These are phyloP conservation scores for Camponotus fellah DNA, from an alignment of 2,888 invertebrate genomes.

Conservation along the genomic window DNA sequence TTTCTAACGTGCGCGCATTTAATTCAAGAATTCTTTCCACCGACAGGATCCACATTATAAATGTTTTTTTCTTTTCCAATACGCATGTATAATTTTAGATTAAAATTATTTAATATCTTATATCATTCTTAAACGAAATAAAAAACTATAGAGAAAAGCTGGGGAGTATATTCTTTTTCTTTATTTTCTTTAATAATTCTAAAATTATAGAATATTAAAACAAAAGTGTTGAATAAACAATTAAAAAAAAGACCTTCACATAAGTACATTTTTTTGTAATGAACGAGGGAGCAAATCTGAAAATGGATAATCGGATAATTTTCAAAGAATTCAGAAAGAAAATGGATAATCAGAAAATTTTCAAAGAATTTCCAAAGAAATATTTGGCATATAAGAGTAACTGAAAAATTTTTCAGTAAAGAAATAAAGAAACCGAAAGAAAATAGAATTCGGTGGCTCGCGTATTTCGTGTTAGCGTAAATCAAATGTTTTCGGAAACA, in stretches of 20 bases:
- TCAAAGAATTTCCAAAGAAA: constrained; percentile 4
- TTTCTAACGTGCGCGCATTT: constrained; percentile 10
- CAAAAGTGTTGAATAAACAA: not conserved
- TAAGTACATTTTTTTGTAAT: not conserved
- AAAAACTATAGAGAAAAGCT: not conserved
- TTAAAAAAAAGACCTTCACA: not conserved
- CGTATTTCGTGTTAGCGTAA: not conserved
- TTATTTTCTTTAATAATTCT: constrained; percentile 3
- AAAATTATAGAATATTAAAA: not conserved
- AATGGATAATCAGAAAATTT: not conserved
- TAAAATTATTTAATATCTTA: not conserved
- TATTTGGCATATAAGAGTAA: not conserved
- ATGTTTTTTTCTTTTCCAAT: not conserved
- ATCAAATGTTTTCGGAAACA: constrained; percentile 3
- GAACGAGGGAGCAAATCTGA: not conserved
- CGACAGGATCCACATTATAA: not conserved
- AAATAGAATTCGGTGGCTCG: constrained; percentile 9
- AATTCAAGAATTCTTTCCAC: constrained; percentile 26
- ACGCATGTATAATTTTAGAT: not conserved
- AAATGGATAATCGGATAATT: not conserved
- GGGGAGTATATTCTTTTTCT: not conserved
- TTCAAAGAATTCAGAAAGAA: not conserved
- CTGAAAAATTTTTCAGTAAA: not conserved
- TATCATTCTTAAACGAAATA: not conserved
- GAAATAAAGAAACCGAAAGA: not conserved